Evolutionary conservation across 2,113 vertebrate species (phyloP), one percentile per base, ranked within the genome.

Genomic region (Hippolais icterina): DNA sequence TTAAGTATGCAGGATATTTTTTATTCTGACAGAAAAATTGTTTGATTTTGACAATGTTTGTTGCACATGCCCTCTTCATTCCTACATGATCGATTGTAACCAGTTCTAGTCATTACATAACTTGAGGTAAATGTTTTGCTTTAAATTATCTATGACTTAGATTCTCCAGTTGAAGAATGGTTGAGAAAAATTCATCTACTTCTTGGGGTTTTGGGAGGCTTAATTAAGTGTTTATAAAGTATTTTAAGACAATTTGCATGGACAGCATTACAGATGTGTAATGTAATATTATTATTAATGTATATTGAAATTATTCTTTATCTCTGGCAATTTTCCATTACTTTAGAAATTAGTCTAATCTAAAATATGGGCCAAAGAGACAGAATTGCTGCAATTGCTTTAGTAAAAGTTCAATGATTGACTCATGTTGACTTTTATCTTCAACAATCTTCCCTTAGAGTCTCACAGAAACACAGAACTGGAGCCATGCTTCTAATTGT

Each of bases 291-390:
- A 87, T 78, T 87, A 87, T 86, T 92, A 94, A 92, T 64, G 37
- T 68, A 70, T 60, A 83, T 39, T 93, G 68, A 96, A 90, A 96
- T 96, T 64, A 94, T 90, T 75, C 93, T 92, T 95, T 97, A 92
- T 94, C 94, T 94, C 82, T 88, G 71, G 54, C 39, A 93, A 85
- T 94, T 94, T 96, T 86, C 54, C 39, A 80, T 85, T 87, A 83
- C 78, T 88, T 93, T 49, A 83, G 64, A 92, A 87, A 93, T 96
- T 68, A 89, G 24, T 75, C 64, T 92, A 79, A 96, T 95, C 75
- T 92, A 72, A 96, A 95, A 49, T 90, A 88, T 63, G 86, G 86
- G 71, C 46, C 83, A 87, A 86, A 88, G 53, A 94, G 76, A 60
- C 21, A 69, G 52, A 93, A 93, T 63, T 80, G 28, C 44, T n/a